phyloP scores from a whole-genome alignment of 2,113 vertebrate genomes.

The Anolis carolinensis region DNA sequence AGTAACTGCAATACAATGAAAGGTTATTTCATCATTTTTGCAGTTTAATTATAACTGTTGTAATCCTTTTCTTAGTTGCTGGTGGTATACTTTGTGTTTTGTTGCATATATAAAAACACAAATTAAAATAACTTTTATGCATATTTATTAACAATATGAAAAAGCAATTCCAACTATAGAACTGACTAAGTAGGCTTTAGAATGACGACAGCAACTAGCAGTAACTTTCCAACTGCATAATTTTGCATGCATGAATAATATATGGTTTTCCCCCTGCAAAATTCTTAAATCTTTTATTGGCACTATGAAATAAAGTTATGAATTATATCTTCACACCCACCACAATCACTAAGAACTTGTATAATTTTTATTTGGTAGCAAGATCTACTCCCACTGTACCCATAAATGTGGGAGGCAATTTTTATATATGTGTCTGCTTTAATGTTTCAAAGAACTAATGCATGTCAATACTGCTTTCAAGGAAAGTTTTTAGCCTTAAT shows the following conservation, averaged over 20 bases:
- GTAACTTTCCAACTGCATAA: neutral
- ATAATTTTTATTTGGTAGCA: neutral
- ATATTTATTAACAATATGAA: no score
- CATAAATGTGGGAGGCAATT: neutral
- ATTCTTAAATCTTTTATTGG: neutral
- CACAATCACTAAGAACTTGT: neutral
- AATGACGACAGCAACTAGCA: neutral
- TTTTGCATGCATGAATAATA: neutral
- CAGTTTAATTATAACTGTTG: no score
- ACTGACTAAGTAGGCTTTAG: neutral
- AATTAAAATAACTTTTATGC: no score
- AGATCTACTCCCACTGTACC: neutral
- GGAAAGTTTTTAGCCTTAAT: neutral
- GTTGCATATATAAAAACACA: no score
- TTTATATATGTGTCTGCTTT: neutral
- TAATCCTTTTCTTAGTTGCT: no score
- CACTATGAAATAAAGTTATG: neutral
- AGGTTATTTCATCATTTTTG: no score
- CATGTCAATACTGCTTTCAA: neutral
- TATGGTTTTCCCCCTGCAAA: neutral
- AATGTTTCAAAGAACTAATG: no score
- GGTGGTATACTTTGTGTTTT: no score
- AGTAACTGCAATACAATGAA: no score
- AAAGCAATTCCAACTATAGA: neutral
- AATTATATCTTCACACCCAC: neutral